Conservation (phyloP, 2,888 invertebrate genomes). For the Cephalotes varians region DNA sequence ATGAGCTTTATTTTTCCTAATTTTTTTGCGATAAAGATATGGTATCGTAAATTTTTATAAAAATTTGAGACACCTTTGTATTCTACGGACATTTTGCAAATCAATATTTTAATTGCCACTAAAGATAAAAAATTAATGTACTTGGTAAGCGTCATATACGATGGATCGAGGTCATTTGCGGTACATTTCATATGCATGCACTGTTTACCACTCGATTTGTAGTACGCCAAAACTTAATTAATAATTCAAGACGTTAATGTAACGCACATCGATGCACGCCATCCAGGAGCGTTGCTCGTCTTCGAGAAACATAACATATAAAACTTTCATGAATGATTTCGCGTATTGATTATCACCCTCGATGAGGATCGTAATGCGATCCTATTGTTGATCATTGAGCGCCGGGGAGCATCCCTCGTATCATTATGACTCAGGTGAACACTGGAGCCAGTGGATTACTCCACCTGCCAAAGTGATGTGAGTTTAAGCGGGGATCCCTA, state of each 20-base stretch:
- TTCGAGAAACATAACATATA: slow-evolving; percentile 4
- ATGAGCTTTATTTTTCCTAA: not conserved
- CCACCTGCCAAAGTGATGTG: slow-evolving; percentile 73
- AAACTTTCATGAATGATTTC: slow-evolving; percentile 3
- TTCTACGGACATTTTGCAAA: not conserved
- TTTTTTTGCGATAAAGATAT: not conserved
- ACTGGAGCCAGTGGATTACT: slow-evolving; percentile 66
- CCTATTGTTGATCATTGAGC: slow-evolving; percentile 41
- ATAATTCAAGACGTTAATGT: slow-evolving; percentile 71
- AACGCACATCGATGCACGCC: slow-evolving; percentile 45
- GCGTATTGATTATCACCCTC: not conserved
- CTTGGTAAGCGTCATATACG: slow-evolving; percentile 71
- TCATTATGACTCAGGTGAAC: slow-evolving; percentile 72
- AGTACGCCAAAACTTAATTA: slow-evolving; percentile 70
- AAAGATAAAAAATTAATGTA: slow-evolving; percentile 71
- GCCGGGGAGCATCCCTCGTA: slow-evolving; percentile 16
- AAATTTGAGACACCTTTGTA: not conserved
- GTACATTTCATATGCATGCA: slow-evolving; percentile 61
- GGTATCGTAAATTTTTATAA: not conserved
- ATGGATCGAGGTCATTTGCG: slow-evolving; percentile 59
- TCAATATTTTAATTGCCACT: slow-evolving; percentile 55
- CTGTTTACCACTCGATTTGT: slow-evolving; percentile 71
- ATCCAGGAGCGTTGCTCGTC: slow-evolving; percentile 28
- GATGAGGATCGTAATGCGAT: not conserved
- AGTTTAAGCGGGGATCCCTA: slow-evolving; percentile 79